Percentiles rank a stretch among this genome's conserved stretches.
phyloP scores from a whole-genome alignment of 2,113 vertebrate species.

The Ramphastos sulfuratus region DNA sequence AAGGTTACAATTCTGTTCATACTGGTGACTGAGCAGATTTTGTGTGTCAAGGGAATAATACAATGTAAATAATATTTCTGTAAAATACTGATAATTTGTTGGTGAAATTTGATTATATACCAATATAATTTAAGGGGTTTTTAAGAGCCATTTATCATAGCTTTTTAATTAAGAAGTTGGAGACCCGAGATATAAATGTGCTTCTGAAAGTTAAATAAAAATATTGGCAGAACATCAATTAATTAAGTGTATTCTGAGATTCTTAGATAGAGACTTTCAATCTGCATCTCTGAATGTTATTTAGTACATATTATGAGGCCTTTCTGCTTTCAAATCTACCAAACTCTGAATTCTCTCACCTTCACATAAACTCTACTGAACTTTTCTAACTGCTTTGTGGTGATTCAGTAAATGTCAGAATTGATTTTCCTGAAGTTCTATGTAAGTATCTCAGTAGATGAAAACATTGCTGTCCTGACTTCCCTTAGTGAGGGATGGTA shows the following conservation, averaged over 20 bases:
- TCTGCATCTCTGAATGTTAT: not conserved
- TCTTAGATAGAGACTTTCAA: not conserved
- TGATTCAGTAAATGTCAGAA: not conserved
- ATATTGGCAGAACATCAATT: not conserved
- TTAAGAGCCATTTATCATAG: not conserved
- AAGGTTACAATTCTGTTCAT: conserved; percentile 14
- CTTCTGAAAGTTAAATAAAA: conserved; percentile 12
- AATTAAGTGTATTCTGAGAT: not conserved
- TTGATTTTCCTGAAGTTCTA: not conserved
- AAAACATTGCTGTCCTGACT: not conserved
- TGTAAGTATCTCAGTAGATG: rapidly evolving
- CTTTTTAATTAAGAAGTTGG: not conserved
- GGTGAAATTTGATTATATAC: not conserved
- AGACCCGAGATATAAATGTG: not conserved
- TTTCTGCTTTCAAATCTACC: not conserved
- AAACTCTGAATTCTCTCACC: not conserved
- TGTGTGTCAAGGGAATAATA: not conserved
- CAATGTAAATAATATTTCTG: not conserved
- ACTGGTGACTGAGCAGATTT: not conserved
- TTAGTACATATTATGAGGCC: not conserved
- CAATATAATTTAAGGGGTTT: not conserved
- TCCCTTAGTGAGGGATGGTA: not conserved
- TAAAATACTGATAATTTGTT: not conserved
- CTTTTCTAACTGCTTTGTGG: not conserved
- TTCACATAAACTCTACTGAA: not conserved